Conservation (phyloP, 2,888 invertebrate genomes). For the Drosophila robusta region DNA sequence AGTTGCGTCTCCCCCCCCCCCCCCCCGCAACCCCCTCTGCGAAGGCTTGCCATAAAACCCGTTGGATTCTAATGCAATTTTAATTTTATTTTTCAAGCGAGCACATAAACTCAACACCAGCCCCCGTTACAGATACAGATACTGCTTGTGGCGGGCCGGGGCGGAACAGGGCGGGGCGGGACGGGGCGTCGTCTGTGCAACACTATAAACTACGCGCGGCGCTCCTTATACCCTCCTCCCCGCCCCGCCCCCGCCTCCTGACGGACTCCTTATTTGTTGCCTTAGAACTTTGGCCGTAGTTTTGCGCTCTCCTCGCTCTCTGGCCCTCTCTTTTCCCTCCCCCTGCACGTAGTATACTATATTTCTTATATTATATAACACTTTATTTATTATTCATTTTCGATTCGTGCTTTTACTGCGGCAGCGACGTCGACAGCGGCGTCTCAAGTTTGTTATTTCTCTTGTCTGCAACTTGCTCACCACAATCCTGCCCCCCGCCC, state of each 20-base stretch:
- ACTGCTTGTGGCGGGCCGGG: constrained; percentile 13
- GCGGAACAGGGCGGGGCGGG: background rate
- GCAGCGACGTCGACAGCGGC: constrained; percentile 49
- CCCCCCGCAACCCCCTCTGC: background rate
- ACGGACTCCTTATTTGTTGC: constrained; percentile 12
- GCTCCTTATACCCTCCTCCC: background rate
- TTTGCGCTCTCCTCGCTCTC: constrained; percentile 26
- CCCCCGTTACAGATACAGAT: constrained; percentile 28
- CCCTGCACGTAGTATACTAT: constrained; percentile 42
- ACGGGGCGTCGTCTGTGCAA: background rate
- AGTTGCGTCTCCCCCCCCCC: constrained; percentile 52
- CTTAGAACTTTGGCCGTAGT: constrained; percentile 55
- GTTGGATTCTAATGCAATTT: constrained; percentile 79
- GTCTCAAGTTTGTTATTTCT: constrained; percentile 79
- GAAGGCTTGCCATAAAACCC: constrained; percentile 57
- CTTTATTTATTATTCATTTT: constrained; percentile 84
- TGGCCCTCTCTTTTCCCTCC: constrained; percentile 10
- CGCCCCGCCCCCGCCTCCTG: background rate
- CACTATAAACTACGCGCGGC: constrained; percentile 59
- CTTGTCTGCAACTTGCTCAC: constrained; percentile 77
- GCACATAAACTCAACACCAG: constrained; percentile 70
- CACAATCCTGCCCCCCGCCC: constrained; percentile 41
- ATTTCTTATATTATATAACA: constrained; percentile 82
- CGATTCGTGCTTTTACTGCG: constrained; percentile 80
- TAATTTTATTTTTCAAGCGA: constrained; percentile 79